Evolutionary conservation across 1,140 invertebrate species (phyloP), one percentile per base, ranked within the genome.

Genomic region (Amphibalanus amphitrite): DNA sequence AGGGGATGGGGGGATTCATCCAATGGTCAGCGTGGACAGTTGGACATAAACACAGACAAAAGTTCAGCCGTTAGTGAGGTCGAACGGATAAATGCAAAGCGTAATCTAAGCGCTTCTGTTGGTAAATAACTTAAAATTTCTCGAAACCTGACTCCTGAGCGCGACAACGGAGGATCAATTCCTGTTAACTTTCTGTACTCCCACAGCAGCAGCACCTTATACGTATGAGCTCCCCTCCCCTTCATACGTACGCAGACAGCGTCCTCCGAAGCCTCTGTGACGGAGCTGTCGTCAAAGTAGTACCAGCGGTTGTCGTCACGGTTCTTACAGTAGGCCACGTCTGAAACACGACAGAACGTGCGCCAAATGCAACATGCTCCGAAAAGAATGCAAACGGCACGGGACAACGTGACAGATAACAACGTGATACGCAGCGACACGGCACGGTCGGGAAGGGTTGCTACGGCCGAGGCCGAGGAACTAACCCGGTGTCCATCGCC

Each of bases 281-380:
- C 84, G 33, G 76, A 75, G 10, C 79, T 79, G 76, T 85, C 84
- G 75, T 85, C 84, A 73, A 76, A 85, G n/a, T 79, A 76, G 74
- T 83, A 83, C 84, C 84, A 85, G 70, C 77, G 76, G n/a, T 78
- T 77, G 76, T 83, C 80, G 20, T 82, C 75, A 25, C 82, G 81
- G 76, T 85, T 84, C 71, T 80, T 80, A 75, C 83, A 84, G 72
- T 79, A 84, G 17, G 84, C 82, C 25, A 83, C 84, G 74, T 84
- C 84, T 83, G 75, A 67, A 79, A 80, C 72, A 73, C 33, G 33
- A 38, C 28, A 73, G 73, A 30, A 59, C 47, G 25, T 25, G 25
- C 25, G 25, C 47, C 13, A 13, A 59, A 13, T 15, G 13, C 13
- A 13, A 59, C 47, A 59, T 15, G 47, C 47, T 15, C 25, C 47